A percentile compares a stretch with the other conserved stretches of the same genome.
These are phyloP conservation scores for Phoxinus dragarum DNA, from an alignment of 2,797 vertebrate species.

Conservation along the genomic window DNA sequence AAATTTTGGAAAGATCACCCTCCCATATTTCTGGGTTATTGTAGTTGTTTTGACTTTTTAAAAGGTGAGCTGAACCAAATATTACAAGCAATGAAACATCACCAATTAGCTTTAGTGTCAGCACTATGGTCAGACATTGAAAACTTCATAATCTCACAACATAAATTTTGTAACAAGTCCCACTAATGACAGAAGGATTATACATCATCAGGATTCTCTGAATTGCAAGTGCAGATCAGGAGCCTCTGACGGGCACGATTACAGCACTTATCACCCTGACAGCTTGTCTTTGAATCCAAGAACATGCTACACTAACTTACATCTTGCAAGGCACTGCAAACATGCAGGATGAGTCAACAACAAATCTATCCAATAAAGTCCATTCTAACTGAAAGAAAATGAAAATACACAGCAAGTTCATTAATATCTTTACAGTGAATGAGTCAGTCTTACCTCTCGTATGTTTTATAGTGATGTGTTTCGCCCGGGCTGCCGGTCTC, in stretches of 20 bases:
- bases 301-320: neutral
- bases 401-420: neutral
- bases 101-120: neutral
- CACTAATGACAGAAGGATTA: neutral
- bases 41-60: conserved; percentile 12
- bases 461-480: conserved; percentile 69
- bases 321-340: conserved; percentile 2
- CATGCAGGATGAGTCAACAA: neutral
- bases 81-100: neutral
- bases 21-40: neutral
- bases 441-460: conserved; percentile 79
- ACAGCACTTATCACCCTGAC: conserved; percentile 16
- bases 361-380: neutral
- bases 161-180: neutral
- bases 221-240: neutral
- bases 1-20: too few relatives aligned
- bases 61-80: neutral
- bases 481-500: conserved; percentile 77
- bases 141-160: neutral
- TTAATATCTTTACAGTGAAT: neutral
- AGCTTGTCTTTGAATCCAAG: neutral
- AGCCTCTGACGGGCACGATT: neutral
- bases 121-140: neutral
- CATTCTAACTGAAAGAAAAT: neutral
- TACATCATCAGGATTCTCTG: neutral